Evolutionary conservation across 2,888 invertebrate species (phyloP).

Genomic region (Euplagia quadripunctaria): DNA sequence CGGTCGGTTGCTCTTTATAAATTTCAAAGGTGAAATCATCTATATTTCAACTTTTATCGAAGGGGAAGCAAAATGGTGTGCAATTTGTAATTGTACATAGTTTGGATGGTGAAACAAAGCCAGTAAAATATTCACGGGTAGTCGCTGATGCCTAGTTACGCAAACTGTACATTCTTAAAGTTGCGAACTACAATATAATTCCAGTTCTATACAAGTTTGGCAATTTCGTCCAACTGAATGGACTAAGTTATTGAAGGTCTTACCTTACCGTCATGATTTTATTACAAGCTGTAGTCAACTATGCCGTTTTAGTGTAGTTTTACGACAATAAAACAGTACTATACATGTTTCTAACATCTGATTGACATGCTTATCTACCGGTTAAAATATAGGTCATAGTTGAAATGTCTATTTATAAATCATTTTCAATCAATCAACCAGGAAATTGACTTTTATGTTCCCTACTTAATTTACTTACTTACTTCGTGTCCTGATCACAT

Average conservation of each 20-base stretch:
- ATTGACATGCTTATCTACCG: slow-evolving; percentile 57
- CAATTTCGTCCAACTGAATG: slow-evolving; percentile 26
- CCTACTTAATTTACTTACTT: background rate
- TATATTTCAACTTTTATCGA: slow-evolving; percentile 25
- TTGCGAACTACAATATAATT: slow-evolving; percentile 29
- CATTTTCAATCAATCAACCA: slow-evolving; percentile 34
- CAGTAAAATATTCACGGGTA: slow-evolving; percentile 41
- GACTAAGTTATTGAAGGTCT: slow-evolving; percentile 19
- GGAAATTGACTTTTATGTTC: slow-evolving; percentile 16
- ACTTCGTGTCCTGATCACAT: background rate
- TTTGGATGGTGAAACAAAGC: slow-evolving; percentile 16
- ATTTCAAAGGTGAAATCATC: slow-evolving; percentile 19
- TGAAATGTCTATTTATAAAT: background rate
- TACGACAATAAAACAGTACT: slow-evolving; percentile 33
- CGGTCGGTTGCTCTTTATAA: slow-evolving; percentile 21
- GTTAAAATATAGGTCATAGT: slow-evolving; percentile 49
- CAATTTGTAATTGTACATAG: slow-evolving; percentile 18
- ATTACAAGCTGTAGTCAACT: slow-evolving; percentile 22
- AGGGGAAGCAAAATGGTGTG: slow-evolving; percentile 20
- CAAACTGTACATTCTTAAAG: slow-evolving; percentile 31
- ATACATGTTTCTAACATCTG: slow-evolving; percentile 47
- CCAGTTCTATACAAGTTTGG: slow-evolving; percentile 33
- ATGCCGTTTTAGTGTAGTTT: slow-evolving; percentile 12
- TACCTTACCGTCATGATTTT: slow-evolving; percentile 25
- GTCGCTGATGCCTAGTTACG: slow-evolving; percentile 21